A percentile compares a stretch with the other conserved stretches of the same genome.
Conservation (phyloP, 2,797 vertebrate species). For the Australoheros facetus region DNA sequence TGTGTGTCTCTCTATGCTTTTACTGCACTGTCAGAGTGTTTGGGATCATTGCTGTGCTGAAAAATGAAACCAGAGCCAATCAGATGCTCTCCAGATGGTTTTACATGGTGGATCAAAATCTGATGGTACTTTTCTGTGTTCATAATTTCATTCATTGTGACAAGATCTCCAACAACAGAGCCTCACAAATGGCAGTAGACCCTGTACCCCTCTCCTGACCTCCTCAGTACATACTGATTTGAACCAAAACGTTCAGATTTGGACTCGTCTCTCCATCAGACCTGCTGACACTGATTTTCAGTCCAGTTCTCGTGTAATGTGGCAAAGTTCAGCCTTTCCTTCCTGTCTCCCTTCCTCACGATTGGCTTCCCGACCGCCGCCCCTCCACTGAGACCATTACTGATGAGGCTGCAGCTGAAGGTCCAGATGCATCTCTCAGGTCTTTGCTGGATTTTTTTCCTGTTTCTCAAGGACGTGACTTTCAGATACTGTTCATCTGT, state of each 20-base stretch:
- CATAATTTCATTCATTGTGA: neutral
- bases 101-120: no score
- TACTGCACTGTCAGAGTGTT: neutral
- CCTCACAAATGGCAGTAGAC: neutral
- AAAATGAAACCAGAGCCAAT: neutral
- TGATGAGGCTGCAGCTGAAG: neutral
- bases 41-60: neutral
- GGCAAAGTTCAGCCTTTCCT: neutral
- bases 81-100: no score
- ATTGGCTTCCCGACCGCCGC: no score
- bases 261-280: no score
- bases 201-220: fast-evolving
- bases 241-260: no score
- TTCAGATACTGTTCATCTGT: neutral
- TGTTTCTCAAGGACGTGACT: neutral
- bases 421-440: neutral
- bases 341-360: no score
- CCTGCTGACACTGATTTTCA: neutral
- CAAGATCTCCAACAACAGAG: neutral
- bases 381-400: neutral
- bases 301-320: neutral
- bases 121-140: neutral
- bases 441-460: neutral
- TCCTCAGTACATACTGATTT: no score
- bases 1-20: fast-evolving